These are phyloP conservation scores for Knipowitschia caucasica DNA, from an alignment of 2,797 vertebrate species.

Conservation along the genomic window DNA sequence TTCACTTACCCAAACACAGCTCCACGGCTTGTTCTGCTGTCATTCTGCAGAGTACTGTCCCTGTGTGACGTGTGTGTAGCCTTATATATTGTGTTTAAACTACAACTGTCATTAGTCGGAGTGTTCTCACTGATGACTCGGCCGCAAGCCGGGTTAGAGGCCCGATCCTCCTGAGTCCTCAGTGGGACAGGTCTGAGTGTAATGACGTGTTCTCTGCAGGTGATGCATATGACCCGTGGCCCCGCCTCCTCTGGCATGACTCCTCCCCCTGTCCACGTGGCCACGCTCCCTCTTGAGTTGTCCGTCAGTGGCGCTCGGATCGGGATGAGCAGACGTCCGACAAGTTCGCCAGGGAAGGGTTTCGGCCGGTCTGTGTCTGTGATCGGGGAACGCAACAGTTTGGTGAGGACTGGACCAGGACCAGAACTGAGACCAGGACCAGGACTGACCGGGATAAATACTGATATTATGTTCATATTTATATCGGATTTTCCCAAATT, in stretches of 20 bases:
- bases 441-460: no score
- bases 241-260: slow-evolving; percentile 63
- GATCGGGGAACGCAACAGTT: slow-evolving; percentile 71
- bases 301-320: slow-evolving; percentile 81
- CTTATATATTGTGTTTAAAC: no score
- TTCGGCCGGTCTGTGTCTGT: slow-evolving; percentile 82
- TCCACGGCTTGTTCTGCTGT: no score
- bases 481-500: no score
- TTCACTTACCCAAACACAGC: no score
- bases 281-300: slow-evolving; percentile 68
- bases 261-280: slow-evolving; percentile 24
- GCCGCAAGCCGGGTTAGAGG: no score
- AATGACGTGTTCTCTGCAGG: slow-evolving; percentile 9
- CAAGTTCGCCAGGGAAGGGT: slow-evolving; percentile 75
- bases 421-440: no score
- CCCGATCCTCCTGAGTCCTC: neutral
- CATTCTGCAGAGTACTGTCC: no score
- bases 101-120: no score
- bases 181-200: neutral
- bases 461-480: no score
- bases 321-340: slow-evolving; percentile 75
- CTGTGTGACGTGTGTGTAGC: no score
- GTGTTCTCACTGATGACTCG: no score
- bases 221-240: slow-evolving; percentile 84
- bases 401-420: neutral